Conservation (phyloP, 2,797 vertebrate species). For the Danio kyathit region DNA sequence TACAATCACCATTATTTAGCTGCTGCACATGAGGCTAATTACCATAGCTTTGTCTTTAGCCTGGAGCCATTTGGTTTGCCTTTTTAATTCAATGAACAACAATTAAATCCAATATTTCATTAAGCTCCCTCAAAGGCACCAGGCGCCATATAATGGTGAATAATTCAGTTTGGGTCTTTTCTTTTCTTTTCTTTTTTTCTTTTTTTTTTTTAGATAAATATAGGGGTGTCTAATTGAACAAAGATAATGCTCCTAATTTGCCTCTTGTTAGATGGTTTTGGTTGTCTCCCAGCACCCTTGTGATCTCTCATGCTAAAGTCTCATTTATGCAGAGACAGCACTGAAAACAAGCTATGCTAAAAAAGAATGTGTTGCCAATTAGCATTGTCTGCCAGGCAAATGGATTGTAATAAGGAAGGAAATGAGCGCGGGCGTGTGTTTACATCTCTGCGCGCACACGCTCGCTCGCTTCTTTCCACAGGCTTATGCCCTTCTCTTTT, state of each 20-base stretch:
- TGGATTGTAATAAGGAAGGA: slow-evolving; percentile 58
- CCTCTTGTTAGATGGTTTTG: slow-evolving; percentile 77
- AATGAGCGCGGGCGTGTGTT: slow-evolving; percentile 44
- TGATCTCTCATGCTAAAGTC: slow-evolving; percentile 80
- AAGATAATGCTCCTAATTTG: slow-evolving; percentile 80
- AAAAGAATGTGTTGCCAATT: slow-evolving; percentile 84
- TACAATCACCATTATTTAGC: slow-evolving; percentile 52
- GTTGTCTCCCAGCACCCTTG: slow-evolving; percentile 76
- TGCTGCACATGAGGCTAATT: slow-evolving; percentile 58
- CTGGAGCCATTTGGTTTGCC: slow-evolving; percentile 57
- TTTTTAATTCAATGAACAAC: slow-evolving; percentile 64
- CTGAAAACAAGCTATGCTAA: slow-evolving; percentile 62
- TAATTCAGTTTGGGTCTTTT: slow-evolving; percentile 73
- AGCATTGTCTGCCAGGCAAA: slow-evolving; percentile 70
- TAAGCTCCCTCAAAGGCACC: slow-evolving; percentile 66
- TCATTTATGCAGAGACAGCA: slow-evolving; percentile 74
- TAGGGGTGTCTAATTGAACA: slow-evolving; percentile 74
- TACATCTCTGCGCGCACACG: neutral
- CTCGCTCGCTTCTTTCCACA: neutral
- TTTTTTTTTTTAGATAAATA: slow-evolving; percentile 74
- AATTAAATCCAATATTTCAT: slow-evolving; percentile 70
- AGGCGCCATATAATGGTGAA: slow-evolving; percentile 72
- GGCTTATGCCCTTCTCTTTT: slow-evolving; percentile 48
- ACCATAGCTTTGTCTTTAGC: slow-evolving; percentile 64
- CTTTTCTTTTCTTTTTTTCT: neutral